phyloP scores from a whole-genome alignment of 2,113 vertebrate species.

The Tupaia tana region DNA sequence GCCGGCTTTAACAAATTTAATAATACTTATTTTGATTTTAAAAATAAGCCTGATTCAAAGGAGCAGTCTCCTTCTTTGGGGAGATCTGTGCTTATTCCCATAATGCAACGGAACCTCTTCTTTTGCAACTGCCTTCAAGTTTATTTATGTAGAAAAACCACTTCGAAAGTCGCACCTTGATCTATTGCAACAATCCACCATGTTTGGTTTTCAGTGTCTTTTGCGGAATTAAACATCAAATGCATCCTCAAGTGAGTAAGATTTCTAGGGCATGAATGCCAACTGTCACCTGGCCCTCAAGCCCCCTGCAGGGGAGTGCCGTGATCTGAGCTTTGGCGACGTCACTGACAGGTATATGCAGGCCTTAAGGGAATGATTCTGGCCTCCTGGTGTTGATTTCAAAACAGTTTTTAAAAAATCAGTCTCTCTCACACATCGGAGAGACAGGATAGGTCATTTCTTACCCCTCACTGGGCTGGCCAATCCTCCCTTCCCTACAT shows the following conservation, averaged over 20 bases:
- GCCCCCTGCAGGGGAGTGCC: background rate
- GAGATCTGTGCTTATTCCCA: background rate
- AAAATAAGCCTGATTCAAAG: background rate
- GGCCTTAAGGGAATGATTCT: background rate
- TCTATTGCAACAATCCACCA: background rate
- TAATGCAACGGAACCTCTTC: background rate
- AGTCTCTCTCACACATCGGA: background rate
- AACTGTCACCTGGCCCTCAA: background rate
- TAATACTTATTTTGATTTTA: background rate
- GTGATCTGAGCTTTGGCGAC: background rate
- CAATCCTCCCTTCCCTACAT: background rate
- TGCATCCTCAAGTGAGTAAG: background rate
- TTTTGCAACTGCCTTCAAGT: background rate
- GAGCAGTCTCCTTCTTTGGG: background rate
- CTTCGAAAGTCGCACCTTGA: conserved; percentile 19
- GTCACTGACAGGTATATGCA: background rate
- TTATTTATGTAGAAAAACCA: background rate
- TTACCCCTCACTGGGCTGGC: background rate
- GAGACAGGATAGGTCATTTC: background rate
- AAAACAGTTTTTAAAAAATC: conserved; percentile 11
- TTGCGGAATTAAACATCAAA: conserved; percentile 36
- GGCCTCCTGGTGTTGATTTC: background rate
- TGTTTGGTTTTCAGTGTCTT: background rate
- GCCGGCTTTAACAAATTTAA: background rate
- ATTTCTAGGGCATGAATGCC: conserved; percentile 10